A percentile compares a stretch with the other conserved stretches of the same genome.
Evolutionary conservation across 2,888 invertebrate species (phyloP).

Genomic region (Rapana venosa): DNA sequence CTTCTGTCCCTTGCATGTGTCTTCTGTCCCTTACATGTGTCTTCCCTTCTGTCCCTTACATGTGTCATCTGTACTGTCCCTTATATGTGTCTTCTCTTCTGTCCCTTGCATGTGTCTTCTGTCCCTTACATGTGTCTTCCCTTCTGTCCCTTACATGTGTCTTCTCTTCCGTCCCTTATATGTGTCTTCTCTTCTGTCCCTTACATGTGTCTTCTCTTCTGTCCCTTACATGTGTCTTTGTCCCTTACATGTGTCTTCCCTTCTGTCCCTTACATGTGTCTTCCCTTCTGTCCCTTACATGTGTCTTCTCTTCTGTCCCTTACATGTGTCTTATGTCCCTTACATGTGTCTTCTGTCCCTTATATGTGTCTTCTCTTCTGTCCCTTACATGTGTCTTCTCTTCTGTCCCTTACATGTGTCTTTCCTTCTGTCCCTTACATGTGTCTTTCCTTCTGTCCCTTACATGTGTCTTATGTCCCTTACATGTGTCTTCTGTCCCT

Average conservation of each 20-base stretch:
- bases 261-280: slow-evolving; percentile 66
- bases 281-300: slow-evolving; percentile 54
- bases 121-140: slow-evolving; percentile 75
- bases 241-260: slow-evolving; percentile 74
- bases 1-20: background rate
- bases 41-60: background rate
- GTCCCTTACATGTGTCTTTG: background rate
- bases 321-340: slow-evolving; percentile 65
- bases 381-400: slow-evolving; percentile 65
- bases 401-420: background rate
- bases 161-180: no score
- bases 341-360: no score
- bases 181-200: slow-evolving; percentile 62
- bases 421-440: no score
- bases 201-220: slow-evolving; percentile 66
- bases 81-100: slow-evolving; percentile 79
- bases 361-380: slow-evolving; percentile 79
- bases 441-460: slow-evolving; percentile 56
- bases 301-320: slow-evolving; percentile 56
- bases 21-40: no score
- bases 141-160: background rate
- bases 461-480: slow-evolving; percentile 65
- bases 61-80: no score
- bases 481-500: no score
- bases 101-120: background rate